Percentiles rank a stretch among this genome's conserved stretches.
Evolutionary conservation across 2,888 invertebrate genomes (phyloP).

Genomic region (Watsonalla cultraria): DNA sequence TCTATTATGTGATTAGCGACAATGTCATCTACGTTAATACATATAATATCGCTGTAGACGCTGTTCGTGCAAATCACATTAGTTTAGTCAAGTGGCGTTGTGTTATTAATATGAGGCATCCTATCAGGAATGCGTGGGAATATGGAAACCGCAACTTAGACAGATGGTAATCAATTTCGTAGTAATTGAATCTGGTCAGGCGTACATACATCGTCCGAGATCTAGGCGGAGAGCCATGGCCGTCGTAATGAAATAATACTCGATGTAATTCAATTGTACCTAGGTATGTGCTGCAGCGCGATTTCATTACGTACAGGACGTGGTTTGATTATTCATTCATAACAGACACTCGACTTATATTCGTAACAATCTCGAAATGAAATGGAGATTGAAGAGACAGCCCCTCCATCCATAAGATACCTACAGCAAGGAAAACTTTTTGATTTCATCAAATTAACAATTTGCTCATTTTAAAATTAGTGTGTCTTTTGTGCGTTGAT

Average conservation of each 20-base stretch:
- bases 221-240: constrained; percentile 30
- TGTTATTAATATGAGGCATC: constrained; percentile 4
- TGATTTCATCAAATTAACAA: no score
- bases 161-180: constrained; percentile 61
- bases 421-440: no score
- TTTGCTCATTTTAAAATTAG: no score
- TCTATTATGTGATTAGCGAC: not conserved
- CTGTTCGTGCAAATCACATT: not conserved
- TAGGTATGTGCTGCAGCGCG: constrained; percentile 8
- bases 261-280: constrained; percentile 38
- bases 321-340: constrained; percentile 2
- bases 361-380: not conserved
- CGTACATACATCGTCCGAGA: constrained; percentile 50
- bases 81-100: not conserved
- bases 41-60: not conserved
- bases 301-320: constrained; percentile 5
- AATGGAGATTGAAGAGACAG: not conserved
- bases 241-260: constrained; percentile 50
- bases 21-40: not conserved
- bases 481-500: no score
- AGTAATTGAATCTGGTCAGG: constrained; percentile 67
- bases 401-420: no score
- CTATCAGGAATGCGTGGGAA: constrained; percentile 23
- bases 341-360: not conserved
- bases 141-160: constrained; percentile 46